Evolutionary conservation across 2,888 invertebrate species (phyloP).

Genomic region (Colostygia pectinataria): DNA sequence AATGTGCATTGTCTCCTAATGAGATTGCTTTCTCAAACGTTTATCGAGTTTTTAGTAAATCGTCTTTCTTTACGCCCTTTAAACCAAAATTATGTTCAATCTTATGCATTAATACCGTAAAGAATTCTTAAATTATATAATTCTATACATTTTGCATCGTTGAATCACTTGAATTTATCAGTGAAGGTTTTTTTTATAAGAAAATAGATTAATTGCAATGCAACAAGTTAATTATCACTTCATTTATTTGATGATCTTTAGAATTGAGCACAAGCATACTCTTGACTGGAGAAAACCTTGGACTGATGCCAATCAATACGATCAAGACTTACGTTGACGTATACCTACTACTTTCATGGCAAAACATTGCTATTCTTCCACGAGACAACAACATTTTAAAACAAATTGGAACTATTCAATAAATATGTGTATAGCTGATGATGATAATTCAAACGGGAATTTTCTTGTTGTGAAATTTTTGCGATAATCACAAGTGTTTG

Average conservation of each 20-base stretch:
- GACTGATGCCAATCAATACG: conserved; percentile 64
- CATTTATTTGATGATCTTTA: conserved; percentile 14
- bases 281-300: conserved; percentile 57
- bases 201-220: background rate
- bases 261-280: conserved; percentile 24
- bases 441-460: conserved; percentile 25
- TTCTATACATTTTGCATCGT: too few species aligned
- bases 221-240: conserved; percentile 12
- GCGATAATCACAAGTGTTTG: conserved; percentile 75
- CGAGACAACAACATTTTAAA: too few species aligned
- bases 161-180: too few species aligned
- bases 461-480: conserved; percentile 65
- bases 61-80: background rate
- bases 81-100: too few species aligned
- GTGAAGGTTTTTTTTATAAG: background rate
- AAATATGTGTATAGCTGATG: too few species aligned
- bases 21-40: conserved; percentile 39
- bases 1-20: conserved; percentile 49
- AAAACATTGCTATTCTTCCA: too few species aligned
- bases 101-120: too few species aligned
- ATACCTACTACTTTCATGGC: too few species aligned
- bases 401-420: too few species aligned
- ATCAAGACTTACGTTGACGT: too few species aligned
- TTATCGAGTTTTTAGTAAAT: conserved; percentile 15
- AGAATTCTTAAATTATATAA: too few species aligned